phyloP scores from a whole-genome alignment of 2,888 invertebrate species.

The Drosophila pegasa region DNA sequence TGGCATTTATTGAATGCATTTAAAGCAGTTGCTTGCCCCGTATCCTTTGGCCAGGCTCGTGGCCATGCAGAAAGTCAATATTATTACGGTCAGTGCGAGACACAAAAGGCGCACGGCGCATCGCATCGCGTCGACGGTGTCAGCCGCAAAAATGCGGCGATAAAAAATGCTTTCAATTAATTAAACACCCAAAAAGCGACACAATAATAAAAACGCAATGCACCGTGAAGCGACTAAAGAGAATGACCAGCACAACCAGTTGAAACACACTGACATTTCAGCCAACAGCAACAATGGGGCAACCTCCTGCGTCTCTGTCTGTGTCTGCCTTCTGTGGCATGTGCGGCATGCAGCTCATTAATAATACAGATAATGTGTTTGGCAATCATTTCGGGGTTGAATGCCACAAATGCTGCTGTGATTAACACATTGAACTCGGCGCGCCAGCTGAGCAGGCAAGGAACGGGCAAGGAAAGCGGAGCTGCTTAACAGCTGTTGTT shows the following conservation, averaged over 20 bases:
- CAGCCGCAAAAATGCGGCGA: slow-evolving; percentile 60
- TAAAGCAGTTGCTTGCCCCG: slow-evolving; percentile 12
- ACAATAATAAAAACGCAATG: slow-evolving; percentile 52
- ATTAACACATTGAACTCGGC: slow-evolving; percentile 69
- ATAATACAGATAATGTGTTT: slow-evolving; percentile 74
- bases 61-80: slow-evolving; percentile 65
- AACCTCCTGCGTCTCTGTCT: slow-evolving; percentile 9
- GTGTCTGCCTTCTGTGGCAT: slow-evolving; percentile 47
- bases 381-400: slow-evolving; percentile 71
- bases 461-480: not conserved
- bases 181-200: slow-evolving; percentile 71
- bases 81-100: slow-evolving; percentile 55
- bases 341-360: slow-evolving; percentile 73
- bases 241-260: slow-evolving; percentile 3
- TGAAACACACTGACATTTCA: slow-evolving; percentile 25
- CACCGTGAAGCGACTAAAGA: slow-evolving; percentile 33
- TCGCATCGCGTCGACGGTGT: slow-evolving; percentile 13
- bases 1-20: slow-evolving; percentile 27
- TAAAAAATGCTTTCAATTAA: slow-evolving; percentile 77
- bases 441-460: slow-evolving; percentile 6
- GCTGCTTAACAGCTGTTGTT: slow-evolving; percentile 22
- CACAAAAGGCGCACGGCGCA: slow-evolving; percentile 52
- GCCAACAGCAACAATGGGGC: slow-evolving; percentile 10
- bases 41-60: not conserved
- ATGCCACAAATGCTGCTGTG: slow-evolving; percentile 65